Conservation (phyloP, 2,797 vertebrate species). For the Mico argentatus region DNA sequence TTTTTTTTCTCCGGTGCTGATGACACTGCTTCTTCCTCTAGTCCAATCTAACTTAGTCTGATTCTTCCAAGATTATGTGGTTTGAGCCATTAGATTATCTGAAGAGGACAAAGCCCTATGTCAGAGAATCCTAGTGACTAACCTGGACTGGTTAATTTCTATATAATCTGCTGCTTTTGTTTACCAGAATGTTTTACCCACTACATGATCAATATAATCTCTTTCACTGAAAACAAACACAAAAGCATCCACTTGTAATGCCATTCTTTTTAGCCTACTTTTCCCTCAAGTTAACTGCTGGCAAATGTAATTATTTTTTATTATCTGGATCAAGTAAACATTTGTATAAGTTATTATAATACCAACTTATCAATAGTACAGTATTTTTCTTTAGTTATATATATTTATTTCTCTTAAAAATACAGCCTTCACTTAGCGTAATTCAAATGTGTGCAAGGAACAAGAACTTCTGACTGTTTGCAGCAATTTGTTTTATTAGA, state of each 20-base stretch:
- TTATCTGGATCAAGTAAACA: neutral
- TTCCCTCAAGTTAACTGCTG: neutral
- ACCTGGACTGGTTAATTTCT: neutral
- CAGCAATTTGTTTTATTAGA: slow-evolving; percentile 36
- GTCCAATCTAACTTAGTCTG: neutral
- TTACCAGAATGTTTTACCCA: neutral
- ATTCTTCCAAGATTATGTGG: neutral
- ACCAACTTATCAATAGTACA: neutral
- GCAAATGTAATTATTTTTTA: slow-evolving; percentile 29
- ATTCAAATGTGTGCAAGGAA: slow-evolving; percentile 12
- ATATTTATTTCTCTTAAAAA: slow-evolving; percentile 1
- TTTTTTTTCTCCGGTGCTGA: neutral
- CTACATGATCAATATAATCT: neutral
- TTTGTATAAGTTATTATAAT: slow-evolving; percentile 7
- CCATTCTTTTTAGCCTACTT: neutral
- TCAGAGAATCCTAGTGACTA: neutral
- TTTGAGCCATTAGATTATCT: neutral
- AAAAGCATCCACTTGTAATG: neutral
- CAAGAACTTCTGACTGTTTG: slow-evolving; percentile 20
- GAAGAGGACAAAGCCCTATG: neutral
- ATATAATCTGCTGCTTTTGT: neutral
- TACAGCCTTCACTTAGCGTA: neutral
- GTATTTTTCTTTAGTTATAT: neutral
- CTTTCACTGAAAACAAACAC: neutral
- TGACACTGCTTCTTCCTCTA: neutral